Conservation (phyloP, 2,888 invertebrate genomes). For the Serrognathus titanus region DNA sequence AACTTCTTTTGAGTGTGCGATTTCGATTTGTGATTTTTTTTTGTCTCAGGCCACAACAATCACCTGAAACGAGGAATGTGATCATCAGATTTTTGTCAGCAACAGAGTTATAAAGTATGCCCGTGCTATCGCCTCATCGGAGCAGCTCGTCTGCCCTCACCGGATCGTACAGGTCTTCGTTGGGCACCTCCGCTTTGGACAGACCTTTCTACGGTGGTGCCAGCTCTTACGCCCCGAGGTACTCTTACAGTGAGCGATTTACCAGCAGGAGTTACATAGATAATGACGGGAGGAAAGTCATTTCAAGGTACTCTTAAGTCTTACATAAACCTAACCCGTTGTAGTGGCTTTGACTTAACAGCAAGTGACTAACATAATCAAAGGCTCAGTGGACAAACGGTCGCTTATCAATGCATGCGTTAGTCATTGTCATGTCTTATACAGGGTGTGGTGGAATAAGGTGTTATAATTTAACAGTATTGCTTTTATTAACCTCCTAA, state of each 20-base stretch:
- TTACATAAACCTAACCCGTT: too few species aligned
- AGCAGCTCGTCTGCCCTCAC: slow-evolving; percentile 44
- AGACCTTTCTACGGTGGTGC: slow-evolving; percentile 55
- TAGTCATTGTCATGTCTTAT: too few species aligned
- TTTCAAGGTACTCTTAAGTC: slow-evolving; percentile 36
- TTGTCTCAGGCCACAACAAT: slow-evolving; percentile 5
- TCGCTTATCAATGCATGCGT: too few species aligned
- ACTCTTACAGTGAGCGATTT: slow-evolving; percentile 54
- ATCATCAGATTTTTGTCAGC: not conserved
- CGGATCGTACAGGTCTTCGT: slow-evolving; percentile 52
- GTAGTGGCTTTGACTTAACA: too few species aligned
- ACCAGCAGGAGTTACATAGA: slow-evolving; percentile 55
- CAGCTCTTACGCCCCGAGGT: slow-evolving; percentile 47
- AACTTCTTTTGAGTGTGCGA: not conserved
- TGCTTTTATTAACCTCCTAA: too few species aligned
- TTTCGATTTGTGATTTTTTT: slow-evolving; percentile 1
- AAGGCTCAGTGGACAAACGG: too few species aligned
- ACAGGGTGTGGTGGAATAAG: too few species aligned
- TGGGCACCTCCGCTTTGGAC: slow-evolving; percentile 51
- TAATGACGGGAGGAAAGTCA: slow-evolving; percentile 54
- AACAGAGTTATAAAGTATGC: slow-evolving; percentile 44
- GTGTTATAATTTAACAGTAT: too few species aligned
- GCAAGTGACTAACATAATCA: too few species aligned
- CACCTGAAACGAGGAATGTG: slow-evolving; percentile 1
- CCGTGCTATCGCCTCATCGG: slow-evolving; percentile 58